Base-by-base conservation (phyloP, 2,797 vertebrate species). In the Gymnopithys bicolor region DNA sequence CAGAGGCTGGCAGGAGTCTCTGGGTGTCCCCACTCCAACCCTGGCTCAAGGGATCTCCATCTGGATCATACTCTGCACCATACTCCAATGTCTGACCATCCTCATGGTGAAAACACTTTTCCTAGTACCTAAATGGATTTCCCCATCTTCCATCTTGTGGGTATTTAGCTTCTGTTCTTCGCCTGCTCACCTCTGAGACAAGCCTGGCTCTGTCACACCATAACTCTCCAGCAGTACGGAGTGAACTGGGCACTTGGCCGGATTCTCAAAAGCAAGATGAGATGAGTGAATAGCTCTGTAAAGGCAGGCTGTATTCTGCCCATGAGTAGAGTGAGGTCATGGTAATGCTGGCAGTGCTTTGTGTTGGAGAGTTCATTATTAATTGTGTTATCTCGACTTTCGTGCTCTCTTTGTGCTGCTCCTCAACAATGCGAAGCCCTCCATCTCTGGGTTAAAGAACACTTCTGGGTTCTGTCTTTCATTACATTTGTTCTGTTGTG, bases 391-490 rank as follows among this genome's bases (percentile, higher is more conserved):
- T 88, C 79, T 77, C 22, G 3, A 21, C 78, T 69, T 87, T 33
- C 67, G 24, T 51, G 78, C 81, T 51, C 28, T 71, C 81, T 85
- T 91, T 83, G 82, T 77, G 70, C 49, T 1, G 5, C 51, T 63
- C 46, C 59, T 84, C 8, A 92, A 83, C 89, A 89, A 66, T 43
- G 71, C 49, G 63, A 67, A 94, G 35, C 41, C 10, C 59, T 92
- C 79, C 3, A 3, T 79, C 82, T 43, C 66, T 35, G 64, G 13
- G 33, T 51, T 56, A 64, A 85, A 94, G 76, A 92, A 80, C 76
- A 49, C 48, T 45, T 92, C 88, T 91, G 82, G 27, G 10, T 84
- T 86, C 92, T 95, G 92, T 33, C 80, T 96, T 90, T 63, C 59
- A 63, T 95, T 92, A 85, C 39, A 84, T 77, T 79, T 90, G 25